Base-by-base conservation (phyloP, 1,140 invertebrate genomes). In the Hycleus cichorii region DNA sequence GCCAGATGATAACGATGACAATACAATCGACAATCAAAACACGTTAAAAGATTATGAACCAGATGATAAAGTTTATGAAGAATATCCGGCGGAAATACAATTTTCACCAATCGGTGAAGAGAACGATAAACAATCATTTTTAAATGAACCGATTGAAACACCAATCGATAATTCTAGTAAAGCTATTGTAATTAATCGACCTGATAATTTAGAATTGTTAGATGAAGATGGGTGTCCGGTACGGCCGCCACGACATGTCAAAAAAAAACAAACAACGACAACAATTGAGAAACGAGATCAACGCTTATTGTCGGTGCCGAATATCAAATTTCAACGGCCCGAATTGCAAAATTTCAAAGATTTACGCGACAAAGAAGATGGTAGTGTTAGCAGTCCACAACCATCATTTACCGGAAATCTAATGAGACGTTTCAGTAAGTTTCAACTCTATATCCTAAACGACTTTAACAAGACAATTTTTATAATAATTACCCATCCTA, bases 361-460 rank as follows among this genome's bases (percentile, higher is more conserved):
- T 64, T 60, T 75, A 68, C 75, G 76, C 63, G 74, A 72, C 59
- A 78, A 71, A 68, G 74, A 72, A 65, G 74, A 72, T 12, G 47
- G 18, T 38, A 54, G 69, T 54, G 64, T 70, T 58, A 42, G 32
- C 32, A 68, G 64, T 51, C 74, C 64, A 39, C 76, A 72, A 64
- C 76, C 78, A 26, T 79, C 82, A 48, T 85, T 86, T 74, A 81
- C 84, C 61, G 83, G 84, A 67, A 86, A 81, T 79, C 77, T 90
- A 65, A 87, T 88, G 78, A 82, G 87, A 73, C 82, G 86, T 79
- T 88, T 90, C 83, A 89, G 88, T 91, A 89, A 91, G 89, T 91
- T 81, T 81, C 71, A 66, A 75, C 58, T 74, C 64, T 67, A 58
- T 44, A 54, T 48, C 49, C 18, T 18, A 18, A n/a, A 10, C 39